A percentile compares a stretch with the other conserved stretches of the same genome.
Evolutionary conservation across 1,140 invertebrate genomes (phyloP).

Genomic region (Babylonia areolata): DNA sequence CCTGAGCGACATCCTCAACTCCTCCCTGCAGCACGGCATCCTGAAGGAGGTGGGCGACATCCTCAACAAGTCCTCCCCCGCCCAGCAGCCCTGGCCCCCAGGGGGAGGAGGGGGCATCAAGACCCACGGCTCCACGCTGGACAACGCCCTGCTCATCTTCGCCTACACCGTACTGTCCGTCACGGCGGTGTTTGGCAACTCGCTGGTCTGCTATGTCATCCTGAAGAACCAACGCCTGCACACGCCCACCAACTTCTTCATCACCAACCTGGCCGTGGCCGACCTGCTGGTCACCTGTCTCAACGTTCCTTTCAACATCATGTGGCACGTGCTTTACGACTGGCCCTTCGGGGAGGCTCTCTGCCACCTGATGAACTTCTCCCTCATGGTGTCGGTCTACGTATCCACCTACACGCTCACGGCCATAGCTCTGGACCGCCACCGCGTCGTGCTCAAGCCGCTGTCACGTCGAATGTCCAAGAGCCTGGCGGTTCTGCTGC

Average conservation of each 20-base stretch:
- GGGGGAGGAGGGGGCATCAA: background rate
- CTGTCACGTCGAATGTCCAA: conserved; percentile 75
- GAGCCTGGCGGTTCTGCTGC: conserved; percentile 70
- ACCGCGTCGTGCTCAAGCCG: conserved; percentile 78
- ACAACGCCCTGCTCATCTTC: conserved; percentile 55
- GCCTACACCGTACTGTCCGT: conserved; percentile 74
- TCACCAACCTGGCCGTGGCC: conserved; percentile 94
- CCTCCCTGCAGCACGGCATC: background rate
- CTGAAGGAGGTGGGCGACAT: background rate
- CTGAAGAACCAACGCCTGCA: conserved; percentile 94
- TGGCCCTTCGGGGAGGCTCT: conserved; percentile 77
- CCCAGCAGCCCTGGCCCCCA: background rate
- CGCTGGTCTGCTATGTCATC: conserved; percentile 90
- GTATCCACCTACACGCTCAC: conserved; percentile 79
- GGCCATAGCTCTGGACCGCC: conserved; percentile 78
- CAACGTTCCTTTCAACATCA: conserved; percentile 84
- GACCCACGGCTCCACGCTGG: conserved; percentile 34
- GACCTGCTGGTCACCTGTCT: conserved; percentile 94
- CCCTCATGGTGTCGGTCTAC: conserved; percentile 78
- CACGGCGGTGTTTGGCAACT: conserved; percentile 84
- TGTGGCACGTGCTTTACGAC: conserved; percentile 63
- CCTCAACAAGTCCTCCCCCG: conserved; percentile 6
- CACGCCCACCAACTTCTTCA: conserved; percentile 98
- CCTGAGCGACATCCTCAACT: background rate
- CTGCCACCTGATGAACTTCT: conserved; percentile 77